phyloP scores from a whole-genome alignment of 2,888 invertebrate species.

The Apodemia mormo region DNA sequence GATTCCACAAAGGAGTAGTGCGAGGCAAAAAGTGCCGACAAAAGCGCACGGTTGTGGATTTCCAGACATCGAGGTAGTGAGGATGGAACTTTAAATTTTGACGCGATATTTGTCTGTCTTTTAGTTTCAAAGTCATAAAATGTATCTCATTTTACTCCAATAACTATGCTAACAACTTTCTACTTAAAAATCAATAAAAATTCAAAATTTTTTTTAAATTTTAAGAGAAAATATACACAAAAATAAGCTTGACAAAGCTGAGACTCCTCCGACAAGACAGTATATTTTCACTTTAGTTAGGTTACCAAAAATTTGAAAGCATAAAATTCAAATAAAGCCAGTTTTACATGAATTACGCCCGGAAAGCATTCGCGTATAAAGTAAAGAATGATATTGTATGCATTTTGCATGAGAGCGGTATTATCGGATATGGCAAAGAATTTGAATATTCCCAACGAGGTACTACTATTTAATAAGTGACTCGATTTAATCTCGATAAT shows the following conservation, averaged over 20 bases:
- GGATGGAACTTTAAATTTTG: too few relatives aligned
- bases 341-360: conserved; percentile 75
- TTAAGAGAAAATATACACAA: background rate
- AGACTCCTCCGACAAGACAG: conserved; percentile 36
- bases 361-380: conserved; percentile 68
- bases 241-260: conserved; percentile 13
- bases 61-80: too few relatives aligned
- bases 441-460: conserved; percentile 68
- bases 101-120: too few relatives aligned
- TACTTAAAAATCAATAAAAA: too few relatives aligned
- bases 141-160: too few relatives aligned
- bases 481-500: conserved; percentile 32
- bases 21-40: too few relatives aligned
- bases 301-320: conserved; percentile 60
- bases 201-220: background rate
- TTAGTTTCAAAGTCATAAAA: too few relatives aligned
- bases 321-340: conserved; percentile 77
- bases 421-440: conserved; percentile 75
- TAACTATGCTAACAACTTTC: too few relatives aligned
- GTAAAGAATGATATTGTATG: conserved; percentile 80
- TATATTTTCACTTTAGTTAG: conserved; percentile 33
- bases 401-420: conserved; percentile 77
- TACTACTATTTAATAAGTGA: conserved; percentile 40
- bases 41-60: too few relatives aligned
- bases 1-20: too few relatives aligned